Base-by-base conservation (phyloP, 2,797 vertebrate genomes). In the Spinibarbus caldwelli region DNA sequence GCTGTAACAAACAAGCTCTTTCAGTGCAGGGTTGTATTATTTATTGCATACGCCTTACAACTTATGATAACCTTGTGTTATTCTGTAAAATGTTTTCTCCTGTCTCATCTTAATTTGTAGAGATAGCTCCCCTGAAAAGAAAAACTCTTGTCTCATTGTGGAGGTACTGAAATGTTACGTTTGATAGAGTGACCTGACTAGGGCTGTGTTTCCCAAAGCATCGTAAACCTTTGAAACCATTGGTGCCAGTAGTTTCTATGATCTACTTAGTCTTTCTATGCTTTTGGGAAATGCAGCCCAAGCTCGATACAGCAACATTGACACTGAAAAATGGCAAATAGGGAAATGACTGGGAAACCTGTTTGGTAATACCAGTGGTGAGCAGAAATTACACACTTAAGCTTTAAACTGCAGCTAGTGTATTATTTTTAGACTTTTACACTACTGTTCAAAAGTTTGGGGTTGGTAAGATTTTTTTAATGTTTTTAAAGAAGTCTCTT, bases 1-100 rank as follows among this genome's bases (percentile, higher is more conserved):
- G 12, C 62, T 47, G 19, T 47, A 14, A 64, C 54, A 72, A 82
- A 82, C 68, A 47, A 62, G 29, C 72, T 73, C 36, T 62, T 75
- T 62, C 6, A 72, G 7, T 72, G 19, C 47, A 62, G 12, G 17
- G 12, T 26, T 64, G 21, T 75, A 19, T 83, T 47, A 73, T 49
- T 75, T 83, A 75, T 75, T 14, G 21, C 14, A 64, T 64, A 45
- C 7, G 2, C n/a, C 26, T 34, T 52, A n/a, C 36, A 47, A 11
- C 7, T 41, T 34, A 73, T 43, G 26, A 34, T 71, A 57, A 57
- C 67, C 79, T 19, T 1, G 49, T 57, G 67, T 71, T 59, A 59
- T 41, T 29, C 12, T 70, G 41, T 41, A 57, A 23, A n/a, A 54
- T 5, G 47, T 78, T 26, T 59, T 41, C 34, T 41, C 34, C 8